Evolutionary conservation across 2,113 vertebrate species (phyloP).

Genomic region (Gyps fulvus): DNA sequence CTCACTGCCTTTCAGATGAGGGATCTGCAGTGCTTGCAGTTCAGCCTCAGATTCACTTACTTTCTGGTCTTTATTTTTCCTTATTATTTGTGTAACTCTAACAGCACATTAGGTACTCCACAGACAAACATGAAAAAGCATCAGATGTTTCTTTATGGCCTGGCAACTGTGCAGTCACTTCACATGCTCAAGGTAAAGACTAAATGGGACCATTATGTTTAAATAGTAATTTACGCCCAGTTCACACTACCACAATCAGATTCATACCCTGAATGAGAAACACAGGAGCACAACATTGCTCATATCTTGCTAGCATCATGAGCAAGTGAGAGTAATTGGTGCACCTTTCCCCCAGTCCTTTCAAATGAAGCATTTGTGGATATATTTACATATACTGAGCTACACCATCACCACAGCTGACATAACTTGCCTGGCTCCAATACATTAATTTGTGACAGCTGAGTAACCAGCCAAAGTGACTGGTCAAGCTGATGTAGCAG

Average conservation of each 20-base stretch:
- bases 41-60: background rate
- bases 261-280: background rate
- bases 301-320: background rate
- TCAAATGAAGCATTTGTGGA: background rate
- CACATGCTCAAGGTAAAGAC: background rate
- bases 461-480: background rate
- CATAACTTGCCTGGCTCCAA: background rate
- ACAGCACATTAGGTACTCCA: background rate
- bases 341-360: background rate
- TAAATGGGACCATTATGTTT: background rate
- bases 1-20: background rate
- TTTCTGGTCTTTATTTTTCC: background rate
- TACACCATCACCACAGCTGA: background rate
- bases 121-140: background rate
- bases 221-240: background rate
- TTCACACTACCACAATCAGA: background rate
- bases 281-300: background rate
- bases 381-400: background rate
- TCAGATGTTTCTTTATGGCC: background rate
- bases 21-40: background rate
- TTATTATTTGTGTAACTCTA: background rate
- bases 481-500: background rate
- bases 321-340: background rate
- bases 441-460: background rate
- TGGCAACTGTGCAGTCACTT: background rate